Conservation (phyloP, 2,113 vertebrate species). For the Willisornis vidua region DNA sequence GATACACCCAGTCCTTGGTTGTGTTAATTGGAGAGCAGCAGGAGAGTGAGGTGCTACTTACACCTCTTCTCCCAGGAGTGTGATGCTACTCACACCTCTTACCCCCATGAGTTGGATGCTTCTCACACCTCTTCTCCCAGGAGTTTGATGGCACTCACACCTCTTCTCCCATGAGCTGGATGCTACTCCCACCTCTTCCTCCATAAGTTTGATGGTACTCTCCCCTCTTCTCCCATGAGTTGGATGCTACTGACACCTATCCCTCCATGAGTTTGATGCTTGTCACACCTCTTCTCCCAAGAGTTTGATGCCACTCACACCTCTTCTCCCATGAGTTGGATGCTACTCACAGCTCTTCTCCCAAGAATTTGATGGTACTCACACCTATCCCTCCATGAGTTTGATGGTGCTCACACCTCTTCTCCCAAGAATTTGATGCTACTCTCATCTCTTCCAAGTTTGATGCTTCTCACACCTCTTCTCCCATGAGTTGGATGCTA, state of each 20-base stretch:
- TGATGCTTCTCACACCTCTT: background rate
- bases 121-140: background rate
- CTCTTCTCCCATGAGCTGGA: no score
- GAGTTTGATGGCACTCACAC: background rate
- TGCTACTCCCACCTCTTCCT: background rate
- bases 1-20: accelerated
- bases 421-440: background rate
- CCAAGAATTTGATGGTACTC: background rate
- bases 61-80: background rate
- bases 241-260: background rate
- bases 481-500: background rate
- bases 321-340: background rate
- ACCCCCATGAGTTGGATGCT: background rate
- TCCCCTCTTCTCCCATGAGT: background rate
- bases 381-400: background rate
- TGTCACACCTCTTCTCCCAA: background rate
- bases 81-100: background rate
- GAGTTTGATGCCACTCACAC: background rate
- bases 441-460: background rate
- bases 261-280: background rate
- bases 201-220: background rate
- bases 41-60: background rate
- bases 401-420: background rate
- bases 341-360: background rate
- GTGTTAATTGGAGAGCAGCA: background rate